These are phyloP conservation scores for Myotis daubentonii DNA, from an alignment of 2,797 vertebrate genomes.

Conservation along the genomic window DNA sequence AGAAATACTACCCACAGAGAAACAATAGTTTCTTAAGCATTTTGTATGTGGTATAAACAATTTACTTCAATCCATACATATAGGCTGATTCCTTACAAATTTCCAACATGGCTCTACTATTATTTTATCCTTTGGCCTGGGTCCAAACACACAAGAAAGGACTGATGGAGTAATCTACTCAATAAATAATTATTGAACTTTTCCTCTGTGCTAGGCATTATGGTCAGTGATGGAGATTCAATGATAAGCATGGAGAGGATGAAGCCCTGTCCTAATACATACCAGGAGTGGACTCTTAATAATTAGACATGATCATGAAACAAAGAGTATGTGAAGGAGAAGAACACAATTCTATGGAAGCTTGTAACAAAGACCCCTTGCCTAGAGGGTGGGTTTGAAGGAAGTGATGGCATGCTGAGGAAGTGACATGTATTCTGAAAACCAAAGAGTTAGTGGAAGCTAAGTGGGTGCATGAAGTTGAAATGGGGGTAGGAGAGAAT, in stretches of 20 bases:
- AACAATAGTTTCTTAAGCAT: neutral
- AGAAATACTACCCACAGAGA: neutral
- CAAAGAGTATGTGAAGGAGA: neutral
- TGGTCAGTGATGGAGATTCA: neutral
- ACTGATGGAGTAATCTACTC: neutral
- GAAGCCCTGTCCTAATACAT: neutral
- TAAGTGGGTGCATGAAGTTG: neutral
- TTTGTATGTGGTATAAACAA: neutral
- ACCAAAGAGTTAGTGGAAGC: neutral
- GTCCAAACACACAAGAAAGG: neutral
- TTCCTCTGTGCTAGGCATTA: neutral
- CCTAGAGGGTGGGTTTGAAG: neutral
- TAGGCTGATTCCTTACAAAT: neutral
- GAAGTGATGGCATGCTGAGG: neutral
- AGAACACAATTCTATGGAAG: neutral
- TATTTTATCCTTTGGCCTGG: neutral
- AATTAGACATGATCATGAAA: neutral
- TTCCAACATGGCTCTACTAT: neutral
- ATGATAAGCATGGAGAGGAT: neutral
- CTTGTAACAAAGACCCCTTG: neutral
- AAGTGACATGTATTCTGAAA: neutral
- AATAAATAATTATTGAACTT: neutral
- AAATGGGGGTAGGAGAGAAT: neutral
- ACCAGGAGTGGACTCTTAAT: neutral
- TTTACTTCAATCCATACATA: neutral